These are phyloP conservation scores for Mastomys natalensis DNA, from an alignment of 2,113 vertebrate species.

Conservation along the genomic window DNA sequence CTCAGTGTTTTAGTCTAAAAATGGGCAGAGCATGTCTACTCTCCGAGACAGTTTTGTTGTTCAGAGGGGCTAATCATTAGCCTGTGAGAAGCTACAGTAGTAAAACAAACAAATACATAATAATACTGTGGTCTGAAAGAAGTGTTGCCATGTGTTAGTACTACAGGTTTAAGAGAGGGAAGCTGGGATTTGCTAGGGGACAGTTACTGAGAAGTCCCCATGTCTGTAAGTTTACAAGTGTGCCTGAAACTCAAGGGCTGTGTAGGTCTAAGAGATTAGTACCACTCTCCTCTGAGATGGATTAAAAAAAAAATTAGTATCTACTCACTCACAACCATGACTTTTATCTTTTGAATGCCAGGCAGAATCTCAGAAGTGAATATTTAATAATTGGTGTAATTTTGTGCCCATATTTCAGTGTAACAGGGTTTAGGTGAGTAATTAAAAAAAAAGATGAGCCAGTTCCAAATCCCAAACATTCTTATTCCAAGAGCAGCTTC, in stretches of 20 bases:
- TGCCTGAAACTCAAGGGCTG: neutral
- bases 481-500: neutral
- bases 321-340: rapidly evolving
- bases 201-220: neutral
- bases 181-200: neutral
- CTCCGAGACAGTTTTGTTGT: constrained; percentile 12
- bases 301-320: neutral
- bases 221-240: neutral
- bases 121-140: neutral
- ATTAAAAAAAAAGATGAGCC: constrained; percentile 1
- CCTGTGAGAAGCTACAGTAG: neutral
- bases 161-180: neutral
- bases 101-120: constrained; percentile 11
- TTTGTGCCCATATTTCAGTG: constrained; percentile 39
- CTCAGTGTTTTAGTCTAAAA: neutral
- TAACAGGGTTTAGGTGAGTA: neutral
- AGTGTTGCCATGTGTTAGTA: neutral
- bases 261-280: neutral
- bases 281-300: neutral
- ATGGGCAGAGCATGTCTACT: neutral
- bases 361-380: neutral
- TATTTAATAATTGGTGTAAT: constrained; percentile 10
- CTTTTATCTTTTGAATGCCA: constrained; percentile 18
- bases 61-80: neutral
- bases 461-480: constrained; percentile 30